phyloP scores from a whole-genome alignment of 2,113 vertebrate species.

The Brevimyrus niger region DNA sequence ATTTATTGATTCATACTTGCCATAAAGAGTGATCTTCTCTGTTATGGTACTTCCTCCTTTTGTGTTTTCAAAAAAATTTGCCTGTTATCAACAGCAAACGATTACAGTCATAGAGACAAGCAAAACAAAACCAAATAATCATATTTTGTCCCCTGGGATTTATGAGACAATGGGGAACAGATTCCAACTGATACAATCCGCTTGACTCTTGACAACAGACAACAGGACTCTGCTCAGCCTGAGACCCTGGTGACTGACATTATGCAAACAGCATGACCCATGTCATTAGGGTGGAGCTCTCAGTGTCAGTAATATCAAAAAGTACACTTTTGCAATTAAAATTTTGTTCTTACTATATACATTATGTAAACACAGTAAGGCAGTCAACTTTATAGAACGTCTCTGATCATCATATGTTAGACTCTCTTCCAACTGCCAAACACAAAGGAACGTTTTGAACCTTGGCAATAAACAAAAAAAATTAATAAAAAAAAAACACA shows the following conservation, averaged over 20 bases:
- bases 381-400: not conserved
- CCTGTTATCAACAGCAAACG: not conserved
- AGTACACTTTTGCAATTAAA: not conserved
- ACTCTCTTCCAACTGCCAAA: not conserved
- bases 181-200: not conserved
- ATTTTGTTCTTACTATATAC: not conserved
- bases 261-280: not conserved
- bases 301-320: not conserved
- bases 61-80: not conserved
- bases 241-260: not conserved
- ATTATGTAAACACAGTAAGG: not conserved
- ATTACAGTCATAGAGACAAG: not conserved
- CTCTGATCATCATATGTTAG: not conserved
- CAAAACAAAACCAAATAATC: not conserved
- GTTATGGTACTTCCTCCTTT: not conserved
- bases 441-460: not conserved
- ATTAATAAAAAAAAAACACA: not conserved
- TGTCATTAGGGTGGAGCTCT: not conserved
- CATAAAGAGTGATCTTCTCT: not conserved
- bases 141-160: not conserved
- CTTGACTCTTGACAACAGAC: not conserved
- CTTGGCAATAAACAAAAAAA: not conserved
- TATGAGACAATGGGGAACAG: not conserved
- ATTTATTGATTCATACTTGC: not conserved
- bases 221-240: not conserved